A percentile compares a stretch with the other conserved stretches of the same genome.
Evolutionary conservation across 2,888 invertebrate genomes (phyloP).

Genomic region (Spilosoma lubricipeda): DNA sequence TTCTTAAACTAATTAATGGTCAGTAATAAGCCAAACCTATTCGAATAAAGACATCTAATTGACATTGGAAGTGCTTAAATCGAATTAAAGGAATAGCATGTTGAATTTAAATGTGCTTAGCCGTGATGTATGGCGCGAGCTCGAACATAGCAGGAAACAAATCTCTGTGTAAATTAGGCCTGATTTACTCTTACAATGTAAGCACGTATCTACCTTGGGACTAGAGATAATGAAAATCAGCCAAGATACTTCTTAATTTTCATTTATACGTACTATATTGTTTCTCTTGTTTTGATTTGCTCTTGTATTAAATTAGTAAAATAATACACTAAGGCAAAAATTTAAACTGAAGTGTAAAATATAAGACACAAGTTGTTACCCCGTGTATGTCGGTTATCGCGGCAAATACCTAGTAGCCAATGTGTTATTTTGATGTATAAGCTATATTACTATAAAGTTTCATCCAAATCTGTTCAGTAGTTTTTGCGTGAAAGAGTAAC

Average conservation of each 20-base stretch:
- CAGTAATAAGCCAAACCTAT: not conserved
- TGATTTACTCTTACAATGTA: slow-evolving; percentile 21
- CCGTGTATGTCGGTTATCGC: no score
- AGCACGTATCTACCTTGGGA: slow-evolving; percentile 28
- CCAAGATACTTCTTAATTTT: slow-evolving; percentile 8
- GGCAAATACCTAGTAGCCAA: no score
- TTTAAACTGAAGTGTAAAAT: no score
- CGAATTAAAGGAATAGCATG: slow-evolving; percentile 26
- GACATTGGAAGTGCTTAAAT: slow-evolving; percentile 27
- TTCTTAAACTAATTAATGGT: not conserved
- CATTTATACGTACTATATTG: not conserved
- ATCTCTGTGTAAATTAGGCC: slow-evolving; percentile 19
- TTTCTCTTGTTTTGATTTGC: not conserved
- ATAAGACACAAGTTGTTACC: no score
- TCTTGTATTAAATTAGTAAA: not conserved
- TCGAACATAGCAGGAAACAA: slow-evolving; percentile 15
- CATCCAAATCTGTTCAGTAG: no score
- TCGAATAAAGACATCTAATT: slow-evolving; percentile 15
- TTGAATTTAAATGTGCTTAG: slow-evolving; percentile 38
- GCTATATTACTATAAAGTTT: no score
- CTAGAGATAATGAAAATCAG: slow-evolving; percentile 10
- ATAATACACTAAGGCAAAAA: not conserved
- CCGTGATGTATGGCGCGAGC: slow-evolving; percentile 32
- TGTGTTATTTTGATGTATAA: no score
- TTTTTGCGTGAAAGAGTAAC: no score